These are phyloP conservation scores for Yponomeuta malinellus DNA, from an alignment of 2,888 invertebrate species.

Conservation along the genomic window DNA sequence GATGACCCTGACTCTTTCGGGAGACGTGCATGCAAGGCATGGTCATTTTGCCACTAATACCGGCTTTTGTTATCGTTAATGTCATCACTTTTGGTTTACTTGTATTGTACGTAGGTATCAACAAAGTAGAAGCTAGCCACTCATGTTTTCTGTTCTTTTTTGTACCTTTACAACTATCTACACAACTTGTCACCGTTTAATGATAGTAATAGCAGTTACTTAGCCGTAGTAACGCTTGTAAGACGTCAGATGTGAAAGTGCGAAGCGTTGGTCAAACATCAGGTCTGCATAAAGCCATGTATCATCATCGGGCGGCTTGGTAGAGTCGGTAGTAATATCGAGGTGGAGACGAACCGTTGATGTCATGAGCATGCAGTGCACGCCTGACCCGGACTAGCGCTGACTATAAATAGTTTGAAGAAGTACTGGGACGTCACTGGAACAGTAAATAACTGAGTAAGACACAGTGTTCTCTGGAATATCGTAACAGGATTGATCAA, in stretches of 20 bases:
- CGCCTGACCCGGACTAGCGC: conserved; percentile 34
- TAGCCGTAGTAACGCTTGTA: not conserved
- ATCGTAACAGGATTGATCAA: not conserved
- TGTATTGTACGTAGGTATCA: not conserved
- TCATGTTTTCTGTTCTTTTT: too few species aligned
- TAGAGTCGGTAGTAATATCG: not conserved
- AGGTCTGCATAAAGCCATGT: not conserved
- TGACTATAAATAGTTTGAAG: conserved; percentile 6
- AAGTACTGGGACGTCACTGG: not conserved
- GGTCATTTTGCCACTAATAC: conserved; percentile 13
- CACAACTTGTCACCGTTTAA: not conserved
- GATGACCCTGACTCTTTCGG: conserved; percentile 41
- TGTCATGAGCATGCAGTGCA: conserved; percentile 40
- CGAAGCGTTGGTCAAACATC: not conserved
- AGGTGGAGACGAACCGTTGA: conserved; percentile 17
- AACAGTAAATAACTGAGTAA: not conserved
- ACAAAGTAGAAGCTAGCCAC: too few species aligned
- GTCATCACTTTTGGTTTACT: not conserved
- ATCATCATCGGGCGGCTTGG: not conserved
- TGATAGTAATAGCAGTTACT: not conserved
- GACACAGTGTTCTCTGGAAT: not conserved
- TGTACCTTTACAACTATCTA: not conserved
- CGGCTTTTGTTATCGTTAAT: conserved; percentile 3
- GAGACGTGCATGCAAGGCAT: conserved; percentile 11
- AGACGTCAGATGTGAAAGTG: not conserved